A percentile compares a stretch with the other conserved stretches of the same genome.
These are phyloP conservation scores for Siniperca obscura DNA, from an alignment of 2,797 vertebrate species.

Conservation along the genomic window DNA sequence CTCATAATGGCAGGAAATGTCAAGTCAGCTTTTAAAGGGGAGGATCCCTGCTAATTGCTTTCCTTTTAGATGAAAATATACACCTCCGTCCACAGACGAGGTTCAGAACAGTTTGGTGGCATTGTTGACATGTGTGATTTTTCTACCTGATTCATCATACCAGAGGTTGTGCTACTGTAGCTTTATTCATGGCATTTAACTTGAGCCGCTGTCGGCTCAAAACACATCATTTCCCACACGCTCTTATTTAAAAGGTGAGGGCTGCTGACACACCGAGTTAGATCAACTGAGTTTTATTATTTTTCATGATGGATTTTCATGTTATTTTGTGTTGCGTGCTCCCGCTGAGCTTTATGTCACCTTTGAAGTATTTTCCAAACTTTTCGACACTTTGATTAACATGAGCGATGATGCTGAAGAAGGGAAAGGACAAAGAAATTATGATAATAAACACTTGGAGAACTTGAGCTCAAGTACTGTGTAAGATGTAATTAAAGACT, in stretches of 20 bases:
- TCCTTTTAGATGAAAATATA: conserved; percentile 81
- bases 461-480: conserved; percentile 22
- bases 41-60: conserved; percentile 77
- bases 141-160: conserved; percentile 66
- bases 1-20: conserved; percentile 84
- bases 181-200: conserved; percentile 74
- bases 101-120: conserved; percentile 36
- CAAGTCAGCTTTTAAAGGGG: conserved; percentile 80
- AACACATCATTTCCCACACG: conserved; percentile 74
- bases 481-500: conserved; percentile 60
- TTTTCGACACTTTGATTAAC: conserved; percentile 70
- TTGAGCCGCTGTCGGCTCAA: conserved; percentile 59
- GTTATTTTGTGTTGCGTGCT: conserved; percentile 37
- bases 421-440: conserved; percentile 72
- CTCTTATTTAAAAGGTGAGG: conserved; percentile 78
- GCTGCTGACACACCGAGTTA: conserved; percentile 64
- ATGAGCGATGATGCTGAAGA: conserved; percentile 42
- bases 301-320: conserved; percentile 48
- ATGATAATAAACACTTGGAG: conserved; percentile 57
- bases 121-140: conserved; percentile 69
- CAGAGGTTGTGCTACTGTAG: conserved; percentile 66
- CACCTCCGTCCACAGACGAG: conserved; percentile 44
- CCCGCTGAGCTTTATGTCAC: conserved; percentile 38
- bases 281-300: conserved; percentile 53
- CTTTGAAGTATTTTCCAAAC: conserved; percentile 66